These are phyloP conservation scores for Caenorhabditis briggsae DNA, from an alignment of 1,140 invertebrate genomes.

Conservation along the genomic window DNA sequence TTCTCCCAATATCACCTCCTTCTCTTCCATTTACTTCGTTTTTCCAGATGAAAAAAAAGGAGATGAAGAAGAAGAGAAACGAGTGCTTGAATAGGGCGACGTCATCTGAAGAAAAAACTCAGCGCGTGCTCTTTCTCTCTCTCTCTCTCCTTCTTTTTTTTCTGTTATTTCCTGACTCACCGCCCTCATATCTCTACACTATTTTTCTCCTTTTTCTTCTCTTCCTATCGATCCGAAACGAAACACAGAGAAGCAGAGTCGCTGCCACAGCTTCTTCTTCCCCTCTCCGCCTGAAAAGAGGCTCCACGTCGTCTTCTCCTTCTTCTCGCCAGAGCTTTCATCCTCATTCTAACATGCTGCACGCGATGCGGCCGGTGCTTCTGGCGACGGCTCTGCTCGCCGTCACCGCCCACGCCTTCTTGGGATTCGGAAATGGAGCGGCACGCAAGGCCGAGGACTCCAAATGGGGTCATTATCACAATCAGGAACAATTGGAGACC, in stretches of 20 bases:
- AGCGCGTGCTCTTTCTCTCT: background rate
- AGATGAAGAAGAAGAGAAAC: slow-evolving; percentile 3
- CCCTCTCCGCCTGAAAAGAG: too few relatives aligned
- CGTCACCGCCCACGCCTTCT: slow-evolving; percentile 42
- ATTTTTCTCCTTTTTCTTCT: too few relatives aligned
- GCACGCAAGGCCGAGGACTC: slow-evolving; percentile 12
- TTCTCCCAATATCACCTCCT: background rate
- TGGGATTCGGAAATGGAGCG: slow-evolving; percentile 43
- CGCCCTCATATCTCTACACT: background rate
- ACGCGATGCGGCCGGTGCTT: slow-evolving; percentile 44
- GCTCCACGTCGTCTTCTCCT: background rate
- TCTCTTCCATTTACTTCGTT: slow-evolving; percentile 12
- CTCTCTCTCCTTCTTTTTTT: background rate
- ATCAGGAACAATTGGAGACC: slow-evolving; percentile 52
- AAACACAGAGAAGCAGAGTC: slow-evolving; percentile 18
- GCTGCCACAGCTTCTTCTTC: background rate
- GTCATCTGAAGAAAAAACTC: slow-evolving; percentile 29
- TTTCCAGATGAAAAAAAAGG: background rate
- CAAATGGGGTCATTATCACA: slow-evolving; percentile 62
- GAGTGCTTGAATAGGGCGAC: slow-evolving; percentile 16
- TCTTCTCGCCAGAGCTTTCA: too few relatives aligned
- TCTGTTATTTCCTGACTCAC: background rate
- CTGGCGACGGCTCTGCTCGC: slow-evolving; percentile 25
- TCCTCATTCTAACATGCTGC: slow-evolving; percentile 46
- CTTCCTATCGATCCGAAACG: background rate